Evolutionary conservation across 2,888 invertebrate genomes (phyloP).

Genomic region (Temnothorax rugatulus): DNA sequence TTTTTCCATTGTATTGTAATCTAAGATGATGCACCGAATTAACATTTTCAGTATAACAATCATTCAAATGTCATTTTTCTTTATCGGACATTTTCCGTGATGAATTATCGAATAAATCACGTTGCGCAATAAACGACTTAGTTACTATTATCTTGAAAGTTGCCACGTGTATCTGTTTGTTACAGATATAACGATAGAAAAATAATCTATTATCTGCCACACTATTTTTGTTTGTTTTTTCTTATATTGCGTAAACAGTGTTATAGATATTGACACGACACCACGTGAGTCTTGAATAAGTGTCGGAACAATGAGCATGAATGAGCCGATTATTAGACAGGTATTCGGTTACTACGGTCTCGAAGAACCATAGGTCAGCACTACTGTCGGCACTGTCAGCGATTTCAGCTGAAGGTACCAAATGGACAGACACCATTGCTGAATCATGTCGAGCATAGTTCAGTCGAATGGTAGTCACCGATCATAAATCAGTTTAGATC

Average conservation of each 20-base stretch:
- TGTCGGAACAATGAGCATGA: slow-evolving; percentile 68
- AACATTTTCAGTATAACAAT: not conserved
- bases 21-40: not conserved
- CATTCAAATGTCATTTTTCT: not conserved
- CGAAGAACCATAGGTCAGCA: slow-evolving; percentile 66
- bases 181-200: not conserved
- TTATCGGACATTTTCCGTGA: not conserved
- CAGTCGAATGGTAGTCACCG: not conserved
- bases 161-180: not conserved
- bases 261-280: slow-evolving; percentile 46
- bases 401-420: slow-evolving; percentile 66
- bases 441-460: slow-evolving; percentile 58
- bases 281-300: slow-evolving; percentile 56
- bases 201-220: slow-evolving; percentile 48
- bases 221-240: slow-evolving; percentile 15
- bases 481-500: slow-evolving; percentile 58
- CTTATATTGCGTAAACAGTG: slow-evolving; percentile 29
- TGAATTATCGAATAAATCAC: not conserved
- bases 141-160: not conserved
- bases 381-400: slow-evolving; percentile 73
- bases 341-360: slow-evolving; percentile 63
- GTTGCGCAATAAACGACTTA: not conserved
- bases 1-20: not conserved
- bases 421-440: slow-evolving; percentile 51
- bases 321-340: slow-evolving; percentile 64